These are phyloP conservation scores for Limnephilus lunatus DNA, from an alignment of 2,888 invertebrate species.

Conservation along the genomic window DNA sequence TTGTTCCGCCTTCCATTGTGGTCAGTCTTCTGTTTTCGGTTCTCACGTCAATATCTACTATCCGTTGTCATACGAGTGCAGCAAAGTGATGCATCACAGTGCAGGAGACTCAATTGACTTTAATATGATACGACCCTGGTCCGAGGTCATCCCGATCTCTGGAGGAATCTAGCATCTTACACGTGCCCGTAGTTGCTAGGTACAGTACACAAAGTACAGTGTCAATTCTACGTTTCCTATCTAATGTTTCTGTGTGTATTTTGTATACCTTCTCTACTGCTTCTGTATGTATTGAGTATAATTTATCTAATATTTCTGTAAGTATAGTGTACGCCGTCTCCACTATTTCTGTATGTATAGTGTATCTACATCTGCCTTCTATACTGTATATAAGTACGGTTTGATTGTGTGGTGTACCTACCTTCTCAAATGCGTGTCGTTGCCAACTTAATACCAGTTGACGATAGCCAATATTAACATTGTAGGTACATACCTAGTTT, in stretches of 20 bases:
- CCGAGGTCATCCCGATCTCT: slow-evolving; percentile 15
- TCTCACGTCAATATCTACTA: not conserved
- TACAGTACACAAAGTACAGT: not conserved
- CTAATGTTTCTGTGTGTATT: not conserved
- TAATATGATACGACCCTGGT: slow-evolving; percentile 4
- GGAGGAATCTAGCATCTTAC: not conserved
- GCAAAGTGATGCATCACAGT: not conserved
- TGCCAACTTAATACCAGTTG: not conserved
- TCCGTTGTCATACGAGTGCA: not conserved
- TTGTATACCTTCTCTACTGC: not conserved
- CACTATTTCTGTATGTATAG: not conserved
- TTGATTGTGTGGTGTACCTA: not conserved
- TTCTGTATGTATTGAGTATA: too few relatives aligned
- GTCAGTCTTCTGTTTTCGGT: not conserved
- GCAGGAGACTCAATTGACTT: slow-evolving; percentile 18
- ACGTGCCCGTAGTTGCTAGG: not conserved
- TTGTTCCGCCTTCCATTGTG: not conserved
- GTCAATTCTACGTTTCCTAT: not conserved
- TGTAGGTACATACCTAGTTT: not conserved
- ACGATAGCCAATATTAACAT: not conserved
- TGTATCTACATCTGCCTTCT: not conserved
- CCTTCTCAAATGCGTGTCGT: not conserved
- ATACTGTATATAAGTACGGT: not conserved
- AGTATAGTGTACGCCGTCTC: not conserved
- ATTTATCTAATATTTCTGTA: not conserved